phyloP scores from a whole-genome alignment of 1,140 invertebrate species.

The Drosophila watanabei region DNA sequence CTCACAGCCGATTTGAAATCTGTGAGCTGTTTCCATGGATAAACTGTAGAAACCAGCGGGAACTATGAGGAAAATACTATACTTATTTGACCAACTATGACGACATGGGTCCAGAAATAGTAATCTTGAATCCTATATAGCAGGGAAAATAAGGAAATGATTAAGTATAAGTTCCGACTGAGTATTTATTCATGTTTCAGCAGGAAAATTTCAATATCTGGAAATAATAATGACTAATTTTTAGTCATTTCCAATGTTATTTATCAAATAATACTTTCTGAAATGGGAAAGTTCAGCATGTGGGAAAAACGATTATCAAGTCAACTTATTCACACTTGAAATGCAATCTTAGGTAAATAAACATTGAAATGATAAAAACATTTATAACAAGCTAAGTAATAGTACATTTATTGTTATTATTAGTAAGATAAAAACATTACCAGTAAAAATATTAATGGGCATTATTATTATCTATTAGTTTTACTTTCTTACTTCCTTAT shows the following conservation, averaged over 20 bases:
- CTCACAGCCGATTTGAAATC: conserved; percentile 31
- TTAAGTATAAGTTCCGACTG: neutral
- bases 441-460: neutral
- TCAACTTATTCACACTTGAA: conserved; percentile 18
- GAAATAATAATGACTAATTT: conserved; percentile 6
- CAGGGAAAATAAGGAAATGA: neutral
- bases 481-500: neutral
- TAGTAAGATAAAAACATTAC: neutral
- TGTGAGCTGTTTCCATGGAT: conserved; percentile 28
- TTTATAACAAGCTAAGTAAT: neutral
- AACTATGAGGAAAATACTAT: conserved; percentile 34
- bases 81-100: conserved; percentile 56
- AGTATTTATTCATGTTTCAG: conserved; percentile 2
- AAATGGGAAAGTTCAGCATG: neutral
- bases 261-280: neutral
- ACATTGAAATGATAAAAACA: conserved; percentile 22
- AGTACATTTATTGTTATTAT: neutral
- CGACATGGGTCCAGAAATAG: conserved; percentile 72
- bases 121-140: conserved; percentile 13
- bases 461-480: neutral
- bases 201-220: neutral
- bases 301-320: conserved; percentile 12
- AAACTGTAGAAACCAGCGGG: conserved; percentile 38
- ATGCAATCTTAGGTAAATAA: conserved; percentile 29
- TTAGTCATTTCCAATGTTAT: neutral